Percentiles rank a stretch among this genome's conserved stretches.
These are phyloP conservation scores for Orientallactaga bullata DNA, from an alignment of 2,113 vertebrate genomes.

Conservation along the genomic window DNA sequence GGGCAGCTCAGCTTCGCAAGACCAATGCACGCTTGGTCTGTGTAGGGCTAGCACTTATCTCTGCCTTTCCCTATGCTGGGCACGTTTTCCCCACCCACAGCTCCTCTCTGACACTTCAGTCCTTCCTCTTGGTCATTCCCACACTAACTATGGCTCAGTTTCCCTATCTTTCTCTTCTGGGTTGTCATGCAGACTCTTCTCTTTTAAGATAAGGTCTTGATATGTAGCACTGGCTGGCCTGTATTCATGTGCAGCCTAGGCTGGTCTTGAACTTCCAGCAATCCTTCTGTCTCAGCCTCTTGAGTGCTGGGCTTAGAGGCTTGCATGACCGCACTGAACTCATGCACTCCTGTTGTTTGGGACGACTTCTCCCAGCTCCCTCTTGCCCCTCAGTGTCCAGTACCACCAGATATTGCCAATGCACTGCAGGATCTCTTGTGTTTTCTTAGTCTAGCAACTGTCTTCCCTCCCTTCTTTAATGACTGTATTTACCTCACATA, in stretches of 20 bases:
- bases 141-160: background rate
- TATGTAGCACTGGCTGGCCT: background rate
- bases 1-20: background rate
- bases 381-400: accelerated
- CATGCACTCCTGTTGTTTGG: background rate
- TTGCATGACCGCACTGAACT: background rate
- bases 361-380: background rate
- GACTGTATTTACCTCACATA: background rate
- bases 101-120: accelerated
- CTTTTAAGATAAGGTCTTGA: background rate
- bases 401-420: background rate
- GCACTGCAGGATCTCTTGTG: too few relatives aligned
- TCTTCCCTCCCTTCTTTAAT: background rate
- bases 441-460: background rate
- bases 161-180: background rate
- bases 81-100: background rate
- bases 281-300: background rate
- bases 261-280: background rate
- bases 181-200: background rate
- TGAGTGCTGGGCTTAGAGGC: background rate
- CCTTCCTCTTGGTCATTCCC: background rate
- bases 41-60: accelerated
- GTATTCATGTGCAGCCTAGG: background rate
- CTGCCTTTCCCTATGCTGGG: background rate
- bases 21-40: background rate